These are phyloP conservation scores for Philhelius pedissequus DNA, from an alignment of 2,888 invertebrate species.

Conservation along the genomic window DNA sequence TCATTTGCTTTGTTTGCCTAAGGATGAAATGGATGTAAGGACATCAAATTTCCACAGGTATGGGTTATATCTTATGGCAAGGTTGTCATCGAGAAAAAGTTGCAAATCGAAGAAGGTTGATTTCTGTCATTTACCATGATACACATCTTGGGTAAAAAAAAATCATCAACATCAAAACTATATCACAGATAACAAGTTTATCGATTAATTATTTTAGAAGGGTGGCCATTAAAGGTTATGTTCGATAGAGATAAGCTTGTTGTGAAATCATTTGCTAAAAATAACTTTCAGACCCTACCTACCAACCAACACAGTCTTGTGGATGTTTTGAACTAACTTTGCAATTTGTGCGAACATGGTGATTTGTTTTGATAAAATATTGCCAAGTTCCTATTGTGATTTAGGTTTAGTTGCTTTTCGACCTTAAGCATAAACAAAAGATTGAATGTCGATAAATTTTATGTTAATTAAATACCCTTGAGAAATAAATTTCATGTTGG, in stretches of 20 bases:
- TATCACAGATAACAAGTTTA: background rate
- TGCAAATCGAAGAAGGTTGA: background rate
- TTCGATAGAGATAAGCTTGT: background rate
- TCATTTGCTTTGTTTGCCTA: conserved; percentile 6
- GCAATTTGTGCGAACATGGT: background rate
- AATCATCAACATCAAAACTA: background rate
- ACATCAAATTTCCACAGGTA: conserved; percentile 9
- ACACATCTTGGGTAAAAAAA: background rate
- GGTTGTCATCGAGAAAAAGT: background rate
- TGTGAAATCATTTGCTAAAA: background rate
- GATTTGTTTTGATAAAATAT: background rate
- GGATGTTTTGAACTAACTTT: background rate
- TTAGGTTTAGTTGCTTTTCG: background rate
- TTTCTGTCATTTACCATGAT: background rate
- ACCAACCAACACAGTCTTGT: background rate
- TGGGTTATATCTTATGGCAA: background rate
- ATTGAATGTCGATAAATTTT: background rate
- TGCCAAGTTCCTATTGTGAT: background rate
- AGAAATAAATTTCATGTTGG: background rate
- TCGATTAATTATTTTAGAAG: background rate
- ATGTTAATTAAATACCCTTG: background rate
- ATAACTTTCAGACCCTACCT: background rate
- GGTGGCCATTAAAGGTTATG: background rate
- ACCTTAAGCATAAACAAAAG: background rate
- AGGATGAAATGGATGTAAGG: background rate